These are phyloP conservation scores for Vulpes vulpes DNA, from an alignment of 2,113 vertebrate genomes.

Conservation along the genomic window DNA sequence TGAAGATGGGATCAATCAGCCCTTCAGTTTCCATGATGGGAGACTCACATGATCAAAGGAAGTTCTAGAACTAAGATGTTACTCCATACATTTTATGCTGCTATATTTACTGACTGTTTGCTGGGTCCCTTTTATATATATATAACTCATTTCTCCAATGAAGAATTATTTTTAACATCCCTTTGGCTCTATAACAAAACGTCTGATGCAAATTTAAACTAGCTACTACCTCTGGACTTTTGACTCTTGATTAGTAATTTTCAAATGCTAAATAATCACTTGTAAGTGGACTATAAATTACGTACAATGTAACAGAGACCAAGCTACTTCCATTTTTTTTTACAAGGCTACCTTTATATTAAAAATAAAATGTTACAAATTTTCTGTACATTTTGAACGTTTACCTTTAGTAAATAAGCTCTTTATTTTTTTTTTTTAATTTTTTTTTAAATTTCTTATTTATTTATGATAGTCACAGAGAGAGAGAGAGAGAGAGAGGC, in stretches of 20 bases:
- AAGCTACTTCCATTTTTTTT: not conserved
- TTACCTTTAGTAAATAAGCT: slow-evolving; percentile 22
- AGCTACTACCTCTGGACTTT: not conserved
- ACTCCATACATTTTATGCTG: not conserved
- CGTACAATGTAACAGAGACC: not conserved
- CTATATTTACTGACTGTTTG: not conserved
- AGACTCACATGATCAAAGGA: not conserved
- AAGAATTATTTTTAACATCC: not conserved
- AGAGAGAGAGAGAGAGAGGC: no score
- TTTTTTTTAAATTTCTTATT: no score
- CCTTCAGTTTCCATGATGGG: not conserved
- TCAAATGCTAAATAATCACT: not conserved
- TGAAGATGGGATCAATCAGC: not conserved
- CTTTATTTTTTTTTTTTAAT: no score
- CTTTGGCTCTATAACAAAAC: slow-evolving; percentile 40
- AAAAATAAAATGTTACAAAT: not conserved
- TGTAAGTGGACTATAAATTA: not conserved
- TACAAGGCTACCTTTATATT: slow-evolving; percentile 27
- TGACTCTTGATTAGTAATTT: not conserved
- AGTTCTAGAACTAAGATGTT: not conserved
- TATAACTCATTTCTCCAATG: not conserved
- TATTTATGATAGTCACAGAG: no score
- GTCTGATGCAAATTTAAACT: slow-evolving; percentile 3
- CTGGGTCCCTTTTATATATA: not conserved
- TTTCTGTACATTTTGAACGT: not conserved